Percentiles rank a stretch among this genome's conserved stretches.
These are phyloP conservation scores for Carassius carassius DNA, from an alignment of 2,113 vertebrate genomes.

Conservation along the genomic window DNA sequence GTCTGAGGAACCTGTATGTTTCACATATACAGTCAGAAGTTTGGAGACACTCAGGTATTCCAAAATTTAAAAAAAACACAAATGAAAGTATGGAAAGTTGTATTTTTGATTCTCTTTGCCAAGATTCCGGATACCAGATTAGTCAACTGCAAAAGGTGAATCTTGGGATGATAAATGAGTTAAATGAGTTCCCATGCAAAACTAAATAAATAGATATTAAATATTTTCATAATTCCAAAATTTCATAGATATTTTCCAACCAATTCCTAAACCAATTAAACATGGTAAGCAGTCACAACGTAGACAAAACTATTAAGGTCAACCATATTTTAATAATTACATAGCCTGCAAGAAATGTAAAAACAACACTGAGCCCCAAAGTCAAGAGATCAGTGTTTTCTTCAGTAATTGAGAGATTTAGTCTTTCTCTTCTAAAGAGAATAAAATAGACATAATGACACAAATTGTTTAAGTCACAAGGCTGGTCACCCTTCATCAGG, in stretches of 20 bases:
- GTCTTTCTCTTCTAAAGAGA: background rate
- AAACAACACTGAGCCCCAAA: background rate
- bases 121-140: background rate
- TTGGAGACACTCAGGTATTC: background rate
- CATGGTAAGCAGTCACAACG: background rate
- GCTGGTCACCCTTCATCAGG: constrained; percentile 55
- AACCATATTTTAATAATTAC: background rate
- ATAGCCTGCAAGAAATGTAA: background rate
- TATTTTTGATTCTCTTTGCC: too few relatives aligned
- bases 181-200: background rate
- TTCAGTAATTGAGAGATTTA: background rate
- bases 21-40: background rate
- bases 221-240: background rate
- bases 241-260: background rate
- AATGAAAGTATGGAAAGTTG: background rate
- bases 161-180: too few relatives aligned
- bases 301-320: background rate
- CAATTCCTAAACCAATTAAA: background rate
- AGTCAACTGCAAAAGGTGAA: background rate
- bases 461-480: constrained; percentile 21
- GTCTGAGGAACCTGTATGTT: background rate
- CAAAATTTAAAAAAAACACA: background rate
- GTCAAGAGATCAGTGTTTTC: background rate
- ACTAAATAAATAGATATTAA: background rate
- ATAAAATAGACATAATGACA: constrained; percentile 48